Conservation (phyloP, 2,797 vertebrate genomes). For the Nasua narica region DNA sequence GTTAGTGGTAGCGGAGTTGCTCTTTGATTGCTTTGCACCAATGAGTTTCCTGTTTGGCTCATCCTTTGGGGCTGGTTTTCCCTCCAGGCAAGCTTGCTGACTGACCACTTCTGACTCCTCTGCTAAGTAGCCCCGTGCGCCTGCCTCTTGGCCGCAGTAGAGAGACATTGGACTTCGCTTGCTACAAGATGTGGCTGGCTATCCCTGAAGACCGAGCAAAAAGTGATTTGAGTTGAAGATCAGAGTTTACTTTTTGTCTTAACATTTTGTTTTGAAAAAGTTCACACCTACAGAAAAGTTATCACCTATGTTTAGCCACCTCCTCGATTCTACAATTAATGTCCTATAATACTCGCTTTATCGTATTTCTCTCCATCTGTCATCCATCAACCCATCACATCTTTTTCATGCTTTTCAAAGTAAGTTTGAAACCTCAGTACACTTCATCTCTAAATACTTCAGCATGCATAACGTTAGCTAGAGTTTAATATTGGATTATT, state of each 20-base stretch:
- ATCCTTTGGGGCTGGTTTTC: slow-evolving; percentile 34
- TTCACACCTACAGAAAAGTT: neutral
- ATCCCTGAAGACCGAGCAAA: slow-evolving; percentile 10
- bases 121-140: slow-evolving; percentile 12
- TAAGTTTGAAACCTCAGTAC: slow-evolving; percentile 35
- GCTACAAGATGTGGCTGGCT: neutral
- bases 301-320: neutral
- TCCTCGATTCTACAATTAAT: slow-evolving; percentile 16
- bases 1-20: neutral
- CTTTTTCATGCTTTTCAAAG: slow-evolving; percentile 49
- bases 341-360: slow-evolving; percentile 7
- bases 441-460: slow-evolving; percentile 15
- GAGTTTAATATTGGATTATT: slow-evolving; percentile 37
- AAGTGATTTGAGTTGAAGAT: slow-evolving; percentile 41
- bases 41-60: slow-evolving; percentile 40
- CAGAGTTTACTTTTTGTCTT: slow-evolving; percentile 41
- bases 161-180: slow-evolving; percentile 13
- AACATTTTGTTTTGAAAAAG: slow-evolving; percentile 48
- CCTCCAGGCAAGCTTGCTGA: neutral
- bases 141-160: neutral
- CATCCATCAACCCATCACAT: neutral
- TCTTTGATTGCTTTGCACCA: slow-evolving; percentile 30
- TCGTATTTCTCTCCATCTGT: neutral
- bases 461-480: neutral
- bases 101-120: slow-evolving; percentile 13